phyloP scores from a whole-genome alignment of 2,888 invertebrate species.

The Catonia carolina region DNA sequence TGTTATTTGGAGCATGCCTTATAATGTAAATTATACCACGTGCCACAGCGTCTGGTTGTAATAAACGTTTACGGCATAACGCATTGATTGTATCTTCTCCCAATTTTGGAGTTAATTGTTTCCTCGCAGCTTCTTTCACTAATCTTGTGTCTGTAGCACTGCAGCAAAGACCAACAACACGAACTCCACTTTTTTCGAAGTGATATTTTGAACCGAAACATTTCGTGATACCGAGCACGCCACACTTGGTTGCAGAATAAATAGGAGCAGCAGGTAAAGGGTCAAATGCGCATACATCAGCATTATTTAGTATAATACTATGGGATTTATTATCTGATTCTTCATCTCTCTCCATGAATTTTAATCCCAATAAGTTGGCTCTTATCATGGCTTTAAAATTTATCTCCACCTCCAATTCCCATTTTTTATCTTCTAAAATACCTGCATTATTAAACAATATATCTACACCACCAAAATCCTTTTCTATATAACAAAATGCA shows the following conservation, averaged over 20 bases:
- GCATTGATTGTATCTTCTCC: constrained; percentile 21
- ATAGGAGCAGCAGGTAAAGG: constrained; percentile 48
- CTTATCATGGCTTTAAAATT: constrained; percentile 46
- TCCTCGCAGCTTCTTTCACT: constrained; percentile 37
- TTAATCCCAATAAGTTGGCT: constrained; percentile 50
- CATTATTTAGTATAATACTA: constrained; percentile 58
- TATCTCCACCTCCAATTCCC: constrained; percentile 41
- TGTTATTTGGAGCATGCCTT: constrained; percentile 38
- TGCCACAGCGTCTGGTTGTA: constrained; percentile 38
- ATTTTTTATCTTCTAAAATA: constrained; percentile 41
- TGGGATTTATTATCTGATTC: not conserved
- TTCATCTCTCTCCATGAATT: constrained; percentile 54
- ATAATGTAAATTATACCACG: constrained; percentile 39
- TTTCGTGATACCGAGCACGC: constrained; percentile 40
- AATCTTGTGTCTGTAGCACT: constrained; percentile 47
- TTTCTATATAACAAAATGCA: constrained; percentile 32
- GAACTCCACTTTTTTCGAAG: constrained; percentile 46
- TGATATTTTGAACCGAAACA: constrained; percentile 41
- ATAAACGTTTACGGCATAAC: constrained; percentile 23
- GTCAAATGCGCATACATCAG: constrained; percentile 53
- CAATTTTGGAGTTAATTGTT: constrained; percentile 34
- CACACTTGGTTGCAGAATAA: constrained; percentile 54
- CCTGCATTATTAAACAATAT: constrained; percentile 38
- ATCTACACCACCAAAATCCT: constrained; percentile 33
- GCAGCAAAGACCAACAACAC: constrained; percentile 50